Conservation (phyloP, 2,797 vertebrate species). For the Morus bassanus region DNA sequence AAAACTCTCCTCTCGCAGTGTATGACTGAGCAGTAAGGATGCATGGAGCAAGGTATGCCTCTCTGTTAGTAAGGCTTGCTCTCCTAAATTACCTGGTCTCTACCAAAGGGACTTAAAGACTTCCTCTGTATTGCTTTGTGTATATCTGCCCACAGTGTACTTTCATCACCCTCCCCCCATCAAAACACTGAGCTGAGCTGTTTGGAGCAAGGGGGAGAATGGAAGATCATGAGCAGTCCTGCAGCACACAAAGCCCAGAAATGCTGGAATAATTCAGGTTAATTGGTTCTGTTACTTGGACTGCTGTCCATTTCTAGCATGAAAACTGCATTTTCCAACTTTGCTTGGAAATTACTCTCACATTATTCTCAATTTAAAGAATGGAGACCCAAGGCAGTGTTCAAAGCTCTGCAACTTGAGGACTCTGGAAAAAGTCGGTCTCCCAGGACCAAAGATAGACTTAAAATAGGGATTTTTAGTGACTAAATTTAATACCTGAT, state of each 20-base stretch:
- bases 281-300: not conserved
- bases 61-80: not conserved
- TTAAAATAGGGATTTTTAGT: not conserved
- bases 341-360: not conserved
- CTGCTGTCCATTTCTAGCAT: not conserved
- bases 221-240: not conserved
- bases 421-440: no score
- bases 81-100: not conserved
- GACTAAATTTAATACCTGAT: not conserved
- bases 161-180: not conserved
- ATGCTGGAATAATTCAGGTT: not conserved
- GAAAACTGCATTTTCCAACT: not conserved
- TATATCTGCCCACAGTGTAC: not conserved
- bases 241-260: not conserved
- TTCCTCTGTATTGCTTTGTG: not conserved
- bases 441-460: no score
- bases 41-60: not conserved
- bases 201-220: not conserved
- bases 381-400: not conserved
- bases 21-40: not conserved
- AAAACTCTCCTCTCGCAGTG: not conserved
- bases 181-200: not conserved
- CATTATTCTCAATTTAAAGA: not conserved
- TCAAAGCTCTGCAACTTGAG: not conserved
- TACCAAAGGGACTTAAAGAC: not conserved